Base-by-base conservation (phyloP, 2,888 invertebrate genomes). In the Ichneumoninae sp. region DNA sequence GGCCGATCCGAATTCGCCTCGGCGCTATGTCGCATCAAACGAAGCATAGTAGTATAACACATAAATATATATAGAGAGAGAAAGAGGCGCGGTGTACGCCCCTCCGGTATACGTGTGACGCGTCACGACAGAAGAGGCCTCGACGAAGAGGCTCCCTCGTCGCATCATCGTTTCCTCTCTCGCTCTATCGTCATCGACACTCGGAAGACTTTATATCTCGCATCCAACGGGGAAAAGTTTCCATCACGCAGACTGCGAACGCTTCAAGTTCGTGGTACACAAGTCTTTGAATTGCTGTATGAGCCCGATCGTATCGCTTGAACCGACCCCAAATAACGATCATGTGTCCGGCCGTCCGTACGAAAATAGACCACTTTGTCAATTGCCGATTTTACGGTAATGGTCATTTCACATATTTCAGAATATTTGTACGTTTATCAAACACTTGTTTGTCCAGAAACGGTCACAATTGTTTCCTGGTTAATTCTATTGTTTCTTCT, bases 221-320 rank as follows among this genome's bases (percentile, higher is more conserved):
- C 50, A 63, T 63, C 52, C 75, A 69, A 52, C 65, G 47, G 63
- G 33, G 65, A 89, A 90, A 90, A 90, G 80, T 91, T 91, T 90
- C 90, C 90, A 91, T 91, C 88, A 90, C 89, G 89, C 87, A 85
- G 76, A 83, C 73, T 74, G 78, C 80, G 84, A 84, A 85, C 80
- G 88, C 60, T 78, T 81, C 78, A 79, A 83, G 80, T 81, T 77
- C 83, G 73, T 75, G 68, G 44, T 73, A 30, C 26, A 73, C 33
- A 57, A 44, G 44, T 73, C 44, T 63, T 26, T 33, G 16, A 16
- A 63, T 36, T 36, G 77, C 22, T 75, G 65, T 65, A 52, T 26
- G 50, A 19, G 75, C 36, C 65, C 19, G 65, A 52, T 63, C 30
- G 16, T 75, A 75, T 65, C 65, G 73, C 16, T 57, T 5, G 22